These are phyloP conservation scores for Melangyna quadrimaculata DNA, from an alignment of 2,888 invertebrate species.

Conservation along the genomic window DNA sequence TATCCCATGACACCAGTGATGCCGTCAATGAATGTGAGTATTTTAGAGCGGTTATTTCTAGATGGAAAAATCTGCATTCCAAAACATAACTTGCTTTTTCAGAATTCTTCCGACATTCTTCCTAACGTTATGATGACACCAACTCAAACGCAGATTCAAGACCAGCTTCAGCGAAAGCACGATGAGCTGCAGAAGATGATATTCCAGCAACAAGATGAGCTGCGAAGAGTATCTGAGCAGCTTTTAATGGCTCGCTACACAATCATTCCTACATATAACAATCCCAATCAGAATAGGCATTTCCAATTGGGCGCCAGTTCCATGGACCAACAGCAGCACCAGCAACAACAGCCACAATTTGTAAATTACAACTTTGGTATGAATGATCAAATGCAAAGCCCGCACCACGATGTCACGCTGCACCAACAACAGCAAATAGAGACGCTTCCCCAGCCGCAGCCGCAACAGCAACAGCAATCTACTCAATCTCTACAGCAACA, in stretches of 20 bases:
- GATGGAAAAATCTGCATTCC: neutral
- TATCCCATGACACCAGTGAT: conserved; percentile 81
- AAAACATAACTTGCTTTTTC: conserved; percentile 10
- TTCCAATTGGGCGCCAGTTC: conserved; percentile 72
- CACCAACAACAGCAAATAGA: conserved; percentile 55
- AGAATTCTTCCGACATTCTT: conserved; percentile 76
- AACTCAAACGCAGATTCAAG: conserved; percentile 85
- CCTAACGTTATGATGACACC: conserved; percentile 82
- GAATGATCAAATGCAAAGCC: conserved; percentile 76
- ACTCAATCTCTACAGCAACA: conserved; percentile 67
- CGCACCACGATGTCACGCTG: conserved; percentile 73
- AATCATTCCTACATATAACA: conserved; percentile 80
- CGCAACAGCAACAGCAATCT: conserved; percentile 39
- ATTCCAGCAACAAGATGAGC: conserved; percentile 91
- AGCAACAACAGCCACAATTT: conserved; percentile 72
- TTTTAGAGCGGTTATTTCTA: neutral
- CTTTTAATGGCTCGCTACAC: conserved; percentile 91
- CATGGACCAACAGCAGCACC: conserved; percentile 38
- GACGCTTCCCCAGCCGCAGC: conserved; percentile 17
- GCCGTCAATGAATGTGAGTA: conserved; percentile 76
- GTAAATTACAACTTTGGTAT: conserved; percentile 78
- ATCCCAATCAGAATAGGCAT: conserved; percentile 67
- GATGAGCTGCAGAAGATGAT: conserved; percentile 93
- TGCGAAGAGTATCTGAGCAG: conserved; percentile 93
- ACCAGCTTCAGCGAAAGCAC: conserved; percentile 90